phyloP scores from a whole-genome alignment of 2,888 invertebrate genomes.

The Tachina lurida region DNA sequence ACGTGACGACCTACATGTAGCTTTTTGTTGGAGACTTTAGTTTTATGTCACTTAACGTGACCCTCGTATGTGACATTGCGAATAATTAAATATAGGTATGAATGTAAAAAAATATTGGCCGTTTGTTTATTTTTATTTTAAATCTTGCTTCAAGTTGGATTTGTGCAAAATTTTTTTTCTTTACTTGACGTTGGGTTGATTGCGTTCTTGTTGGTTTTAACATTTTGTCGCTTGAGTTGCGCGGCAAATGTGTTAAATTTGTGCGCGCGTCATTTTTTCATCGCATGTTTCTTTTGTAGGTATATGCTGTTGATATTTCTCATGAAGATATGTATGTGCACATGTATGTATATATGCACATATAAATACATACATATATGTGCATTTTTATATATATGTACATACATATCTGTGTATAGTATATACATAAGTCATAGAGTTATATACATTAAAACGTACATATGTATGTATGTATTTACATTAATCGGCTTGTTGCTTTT shows the following conservation, averaged over 20 bases:
- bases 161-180: conserved; percentile 28
- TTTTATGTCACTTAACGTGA: background rate
- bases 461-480: conserved; percentile 40
- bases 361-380: conserved; percentile 44
- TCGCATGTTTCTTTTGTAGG: conserved; percentile 21
- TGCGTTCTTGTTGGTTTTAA: conserved; percentile 64
- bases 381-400: conserved; percentile 48
- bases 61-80: conserved; percentile 31
- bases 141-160: conserved; percentile 44
- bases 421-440: conserved; percentile 33
- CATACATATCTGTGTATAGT: conserved; percentile 45
- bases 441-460: conserved; percentile 47
- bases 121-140: conserved; percentile 46
- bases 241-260: conserved; percentile 71
- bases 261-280: conserved; percentile 71
- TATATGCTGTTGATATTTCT: conserved; percentile 65
- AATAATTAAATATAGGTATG: conserved; percentile 14
- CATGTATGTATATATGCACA: conserved; percentile 47
- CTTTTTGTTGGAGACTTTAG: no score
- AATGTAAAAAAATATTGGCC: conserved; percentile 23
- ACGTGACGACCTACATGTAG: no score
- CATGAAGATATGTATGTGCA: conserved; percentile 40
- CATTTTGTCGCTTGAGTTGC: conserved; percentile 72
- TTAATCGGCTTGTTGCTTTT: conserved; percentile 50
- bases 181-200: conserved; percentile 66